Evolutionary conservation across 2,888 invertebrate species (phyloP).

Genomic region (Parapristionchus giblindavisi): DNA sequence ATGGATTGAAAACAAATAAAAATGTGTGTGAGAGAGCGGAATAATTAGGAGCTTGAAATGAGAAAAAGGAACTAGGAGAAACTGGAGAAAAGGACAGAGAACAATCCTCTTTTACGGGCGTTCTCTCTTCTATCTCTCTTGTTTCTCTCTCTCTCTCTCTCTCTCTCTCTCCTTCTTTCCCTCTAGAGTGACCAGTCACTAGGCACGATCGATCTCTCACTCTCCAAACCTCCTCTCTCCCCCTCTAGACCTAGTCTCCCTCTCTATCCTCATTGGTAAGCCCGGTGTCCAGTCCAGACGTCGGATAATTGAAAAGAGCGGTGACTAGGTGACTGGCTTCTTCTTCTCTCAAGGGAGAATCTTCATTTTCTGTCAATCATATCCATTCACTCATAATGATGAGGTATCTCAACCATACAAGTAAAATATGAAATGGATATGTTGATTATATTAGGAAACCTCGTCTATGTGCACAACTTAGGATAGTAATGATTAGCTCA

Average conservation of each 20-base stretch:
- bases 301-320: too few relatives aligned
- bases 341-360: too few relatives aligned
- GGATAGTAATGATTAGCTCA: too few relatives aligned
- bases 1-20: neutral
- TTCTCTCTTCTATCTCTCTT: neutral
- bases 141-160: neutral
- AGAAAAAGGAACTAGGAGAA: neutral
- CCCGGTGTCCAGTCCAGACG: too few relatives aligned
- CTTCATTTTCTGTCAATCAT: too few relatives aligned
- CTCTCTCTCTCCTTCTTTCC: slow-evolving; percentile 8
- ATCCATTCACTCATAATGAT: too few relatives aligned
- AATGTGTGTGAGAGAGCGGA: slow-evolving; percentile 3
- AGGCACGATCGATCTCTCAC: slow-evolving; percentile 34
- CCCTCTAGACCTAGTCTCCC: slow-evolving; percentile 23
- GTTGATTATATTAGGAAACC: too few relatives aligned
- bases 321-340: too few relatives aligned
- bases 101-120: neutral
- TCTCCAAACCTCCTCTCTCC: neutral
- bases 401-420: too few relatives aligned
- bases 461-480: too few relatives aligned
- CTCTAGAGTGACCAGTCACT: slow-evolving; percentile 36
- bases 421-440: too few relatives aligned
- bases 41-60: neutral
- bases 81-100: neutral
- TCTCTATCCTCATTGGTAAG: too few relatives aligned